Base-by-base conservation (phyloP, 2,888 invertebrate genomes). In the Platycnemis pennipes region DNA sequence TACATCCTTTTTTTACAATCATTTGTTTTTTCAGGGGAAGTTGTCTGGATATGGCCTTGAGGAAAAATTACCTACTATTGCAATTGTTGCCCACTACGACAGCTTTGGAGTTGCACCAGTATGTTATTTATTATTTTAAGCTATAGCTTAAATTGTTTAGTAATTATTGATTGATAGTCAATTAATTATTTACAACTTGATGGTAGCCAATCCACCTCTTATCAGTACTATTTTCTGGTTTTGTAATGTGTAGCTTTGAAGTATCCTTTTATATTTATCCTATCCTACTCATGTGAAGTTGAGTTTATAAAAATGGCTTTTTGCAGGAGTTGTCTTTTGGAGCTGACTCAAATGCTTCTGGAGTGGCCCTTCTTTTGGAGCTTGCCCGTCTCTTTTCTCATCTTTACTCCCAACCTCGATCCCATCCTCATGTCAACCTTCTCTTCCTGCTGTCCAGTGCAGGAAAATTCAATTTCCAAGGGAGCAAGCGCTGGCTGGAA, bases 401-500 rank as follows among this genome's bases (percentile, higher is more conserved):
- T 94, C 97, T 99, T 94, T 99, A 99, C 96, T 97, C 98, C 0
- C 97, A 97, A 94, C 96, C 97, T 1, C 97, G 98, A 95, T 98
- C 98, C 0, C 97, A 98, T 88, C 98, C 98, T 0, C 98, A 97
- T 94, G 98, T 98, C 88, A 98, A 99, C 95, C 96, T 99, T 26
- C 97, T 99, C 94, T 99, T 99, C 96, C 97, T 99, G 94, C 97
- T 99, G 94, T 98, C 99, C 49, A 99, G 99, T 42, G 98, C 98
- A 86, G 99, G 99, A 5, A 98, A 99, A 96, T 97, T 98, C 77
- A 99, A 99, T 97, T 99, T 99, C 96, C 98, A 99, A 96, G 99
- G 99, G 0, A 98, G 98, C 86, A 99, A 99, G 96, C 99, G 99
- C 96, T 99, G 99, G 99, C 97, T 99, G 26, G 99, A 99, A 96